These are phyloP conservation scores for Tachina grossa DNA, from an alignment of 2,888 invertebrate species.

Conservation along the genomic window DNA sequence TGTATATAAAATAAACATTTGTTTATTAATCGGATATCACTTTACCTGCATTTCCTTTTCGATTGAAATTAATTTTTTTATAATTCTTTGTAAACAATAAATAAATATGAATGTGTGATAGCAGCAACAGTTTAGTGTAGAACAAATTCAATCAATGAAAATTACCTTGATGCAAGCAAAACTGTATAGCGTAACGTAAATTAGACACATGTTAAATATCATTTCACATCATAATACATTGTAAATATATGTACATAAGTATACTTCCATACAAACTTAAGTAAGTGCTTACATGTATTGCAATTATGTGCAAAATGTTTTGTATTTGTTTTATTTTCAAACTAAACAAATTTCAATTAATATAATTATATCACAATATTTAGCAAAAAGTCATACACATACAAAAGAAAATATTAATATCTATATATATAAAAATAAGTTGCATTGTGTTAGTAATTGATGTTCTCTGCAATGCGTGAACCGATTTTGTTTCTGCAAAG, in stretches of 20 bases:
- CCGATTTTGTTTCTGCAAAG: too few species aligned
- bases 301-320: constrained; percentile 2
- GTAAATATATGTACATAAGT: background rate
- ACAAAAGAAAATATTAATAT: background rate
- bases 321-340: constrained; percentile 29
- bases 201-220: constrained; percentile 24
- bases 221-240: constrained; percentile 9
- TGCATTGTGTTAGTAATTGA: too few species aligned
- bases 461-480: too few species aligned
- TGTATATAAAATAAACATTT: background rate
- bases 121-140: constrained; percentile 20
- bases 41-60: constrained; percentile 61
- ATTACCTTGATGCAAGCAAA: constrained; percentile 58
- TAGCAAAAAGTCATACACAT: constrained; percentile 23
- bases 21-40: constrained; percentile 62
- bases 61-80: constrained; percentile 36
- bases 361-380: constrained; percentile 61
- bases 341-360: constrained; percentile 62
- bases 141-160: constrained; percentile 66
- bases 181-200: constrained; percentile 47
- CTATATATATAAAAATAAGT: too few species aligned
- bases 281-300: background rate
- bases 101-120: background rate
- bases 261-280: background rate
- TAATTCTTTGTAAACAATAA: constrained; percentile 16